phyloP scores from a whole-genome alignment of 2,113 vertebrate genomes.

The Dipodomys stephensi region DNA sequence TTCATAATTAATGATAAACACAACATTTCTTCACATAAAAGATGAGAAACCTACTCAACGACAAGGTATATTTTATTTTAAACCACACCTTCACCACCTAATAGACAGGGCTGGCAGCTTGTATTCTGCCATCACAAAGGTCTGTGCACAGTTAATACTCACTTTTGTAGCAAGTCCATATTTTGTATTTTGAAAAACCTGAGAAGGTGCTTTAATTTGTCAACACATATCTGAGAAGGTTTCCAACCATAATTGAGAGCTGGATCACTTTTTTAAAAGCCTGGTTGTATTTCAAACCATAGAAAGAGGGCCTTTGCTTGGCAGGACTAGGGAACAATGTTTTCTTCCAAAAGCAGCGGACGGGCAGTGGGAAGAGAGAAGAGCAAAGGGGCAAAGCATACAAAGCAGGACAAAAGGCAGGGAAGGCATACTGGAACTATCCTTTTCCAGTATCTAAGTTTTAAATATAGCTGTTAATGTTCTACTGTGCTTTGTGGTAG shows the following conservation, averaged over 20 bases:
- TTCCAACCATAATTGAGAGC: slow-evolving; percentile 21
- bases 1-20: slow-evolving; percentile 22
- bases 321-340: not conserved
- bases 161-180: not conserved
- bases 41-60: not conserved
- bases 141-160: slow-evolving; percentile 30
- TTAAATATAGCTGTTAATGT: not conserved
- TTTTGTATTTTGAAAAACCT: slow-evolving; percentile 37
- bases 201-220: slow-evolving; percentile 42
- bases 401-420: not conserved
- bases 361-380: not conserved
- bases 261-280: slow-evolving; percentile 36
- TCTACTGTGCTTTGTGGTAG: not conserved
- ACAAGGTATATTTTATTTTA: not conserved
- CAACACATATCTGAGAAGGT: slow-evolving; percentile 45
- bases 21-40: not conserved
- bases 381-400: not conserved
- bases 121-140: not conserved
- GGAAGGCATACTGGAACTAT: not conserved
- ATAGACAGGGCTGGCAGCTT: not conserved
- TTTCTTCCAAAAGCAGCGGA: not conserved
- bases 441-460: not conserved
- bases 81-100: not conserved
- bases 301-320: not conserved
- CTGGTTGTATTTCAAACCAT: slow-evolving; percentile 48